Evolutionary conservation across 2,113 vertebrate genomes (phyloP), one percentile per base, ranked within the genome.

Genomic region (Cyrtonyx montezumae): DNA sequence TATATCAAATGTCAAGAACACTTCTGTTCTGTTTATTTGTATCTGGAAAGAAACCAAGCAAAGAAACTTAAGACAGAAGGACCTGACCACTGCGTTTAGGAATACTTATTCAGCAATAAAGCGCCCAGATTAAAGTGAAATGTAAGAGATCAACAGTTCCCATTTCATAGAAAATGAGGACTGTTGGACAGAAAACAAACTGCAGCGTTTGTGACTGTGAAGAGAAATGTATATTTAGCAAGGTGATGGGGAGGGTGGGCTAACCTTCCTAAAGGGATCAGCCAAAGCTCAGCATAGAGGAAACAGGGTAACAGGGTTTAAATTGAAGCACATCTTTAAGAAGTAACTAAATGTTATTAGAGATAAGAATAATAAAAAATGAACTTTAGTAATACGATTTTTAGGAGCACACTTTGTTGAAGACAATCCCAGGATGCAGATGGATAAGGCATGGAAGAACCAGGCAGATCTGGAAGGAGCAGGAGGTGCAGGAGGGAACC

Each of bases 131-230:
- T 69, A 48, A 91, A 91, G 82, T 28, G 59, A 70, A 81, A 49
- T 62, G 49, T 58, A 68, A 59, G 58, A 74, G 79, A 95, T 91
- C 79, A 70, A 87, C 92, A 88, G 61, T 94, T 96, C 59, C 71
- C 89, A 92, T 93, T 62, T 80, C 51, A 75, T 26, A 75, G 88
- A 85, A 90, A 84, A 91, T 82, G 42, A 83, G 46, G 77, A 65
- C 92, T 91, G 81, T 78, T 65, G 43, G 49, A 34, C 34, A 90
- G 66, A 75, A 68, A 81, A 71, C 77, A 83, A 82, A 90, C 43
- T 68, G 43, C 74, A 68, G 73, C 46, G 25, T 71, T 71, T 61
- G 79, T 71, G 80, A 80, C 91, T 87, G 36, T 86, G 59, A 78
- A 81, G 89, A 87, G 82, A 84, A 96, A 90, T 59, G 73, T 53